These are phyloP conservation scores for Glaucopsyche alexis DNA, from an alignment of 2,888 invertebrate genomes.

Conservation along the genomic window DNA sequence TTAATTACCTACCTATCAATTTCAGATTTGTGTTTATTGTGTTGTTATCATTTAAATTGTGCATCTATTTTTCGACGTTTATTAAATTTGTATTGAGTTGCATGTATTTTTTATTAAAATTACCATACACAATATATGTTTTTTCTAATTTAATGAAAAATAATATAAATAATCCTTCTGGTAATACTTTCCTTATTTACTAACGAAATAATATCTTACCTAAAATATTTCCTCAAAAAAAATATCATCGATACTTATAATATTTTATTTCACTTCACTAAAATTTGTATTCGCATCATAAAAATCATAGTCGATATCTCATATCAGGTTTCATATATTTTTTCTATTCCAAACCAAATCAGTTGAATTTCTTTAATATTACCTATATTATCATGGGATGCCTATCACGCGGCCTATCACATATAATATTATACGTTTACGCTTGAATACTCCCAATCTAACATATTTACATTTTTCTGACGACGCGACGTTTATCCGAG, in stretches of 20 bases:
- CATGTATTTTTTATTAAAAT: too few relatives aligned
- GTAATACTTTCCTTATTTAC: too few relatives aligned
- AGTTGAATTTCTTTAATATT: background rate
- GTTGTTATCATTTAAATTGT: background rate
- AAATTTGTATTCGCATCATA: slow-evolving; percentile 17
- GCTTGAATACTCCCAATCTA: background rate
- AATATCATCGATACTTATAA: too few relatives aligned
- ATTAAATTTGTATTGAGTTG: background rate
- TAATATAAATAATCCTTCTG: too few relatives aligned
- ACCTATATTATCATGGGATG: background rate
- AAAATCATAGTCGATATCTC: slow-evolving; percentile 21
- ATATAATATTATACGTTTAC: background rate
- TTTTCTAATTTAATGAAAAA: too few relatives aligned
- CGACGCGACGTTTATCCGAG: background rate
- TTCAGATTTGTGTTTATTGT: background rate
- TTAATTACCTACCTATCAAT: slow-evolving; percentile 1
- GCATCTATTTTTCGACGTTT: background rate
- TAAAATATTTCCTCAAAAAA: too few relatives aligned
- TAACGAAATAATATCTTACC: too few relatives aligned
- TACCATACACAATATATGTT: too few relatives aligned
- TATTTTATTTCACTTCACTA: slow-evolving; percentile 1
- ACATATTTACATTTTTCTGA: background rate
- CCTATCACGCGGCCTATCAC: background rate
- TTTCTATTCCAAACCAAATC: background rate
- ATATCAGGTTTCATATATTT: slow-evolving; percentile 7